These are phyloP conservation scores for Atherinosoma microstoma DNA, from an alignment of 2,797 vertebrate species.

Conservation along the genomic window DNA sequence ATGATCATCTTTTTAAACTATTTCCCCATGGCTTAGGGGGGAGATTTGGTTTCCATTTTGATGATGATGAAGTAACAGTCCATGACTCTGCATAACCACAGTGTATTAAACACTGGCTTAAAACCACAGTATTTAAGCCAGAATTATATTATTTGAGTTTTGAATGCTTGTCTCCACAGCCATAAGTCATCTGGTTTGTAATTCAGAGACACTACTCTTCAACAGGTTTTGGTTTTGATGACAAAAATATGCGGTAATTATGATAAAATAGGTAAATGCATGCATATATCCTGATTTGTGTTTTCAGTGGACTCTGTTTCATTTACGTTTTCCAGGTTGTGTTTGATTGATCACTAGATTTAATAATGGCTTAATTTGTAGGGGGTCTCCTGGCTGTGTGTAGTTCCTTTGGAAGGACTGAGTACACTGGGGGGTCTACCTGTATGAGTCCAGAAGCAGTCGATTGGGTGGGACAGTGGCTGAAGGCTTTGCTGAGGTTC, in stretches of 20 bases:
- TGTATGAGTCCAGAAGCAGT: constrained; percentile 59
- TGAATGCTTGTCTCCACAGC: constrained; percentile 10
- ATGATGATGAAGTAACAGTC: not conserved
- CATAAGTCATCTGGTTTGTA: not conserved
- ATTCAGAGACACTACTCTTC: not conserved
- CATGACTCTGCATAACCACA: constrained; percentile 22
- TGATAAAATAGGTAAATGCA: not conserved
- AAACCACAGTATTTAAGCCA: not conserved
- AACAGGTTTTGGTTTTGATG: not conserved
- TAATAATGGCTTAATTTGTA: not conserved
- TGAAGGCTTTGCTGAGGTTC: constrained; percentile 79
- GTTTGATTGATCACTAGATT: not conserved
- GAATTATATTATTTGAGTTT: constrained; percentile 6
- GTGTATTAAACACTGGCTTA: not conserved
- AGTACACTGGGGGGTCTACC: constrained; percentile 52
- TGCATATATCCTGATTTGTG: not conserved
- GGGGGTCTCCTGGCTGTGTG: not conserved
- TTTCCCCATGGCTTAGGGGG: not conserved
- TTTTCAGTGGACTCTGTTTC: not conserved
- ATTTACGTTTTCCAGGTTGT: not conserved
- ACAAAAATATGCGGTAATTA: constrained; percentile 11
- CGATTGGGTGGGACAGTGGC: constrained; percentile 72
- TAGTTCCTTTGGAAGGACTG: not conserved
- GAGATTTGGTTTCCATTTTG: constrained; percentile 9
- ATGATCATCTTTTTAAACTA: not conserved